Percentiles rank a stretch among this genome's conserved stretches.
phyloP scores from a whole-genome alignment of 2,888 invertebrate genomes.

The Pyrgus malvae region DNA sequence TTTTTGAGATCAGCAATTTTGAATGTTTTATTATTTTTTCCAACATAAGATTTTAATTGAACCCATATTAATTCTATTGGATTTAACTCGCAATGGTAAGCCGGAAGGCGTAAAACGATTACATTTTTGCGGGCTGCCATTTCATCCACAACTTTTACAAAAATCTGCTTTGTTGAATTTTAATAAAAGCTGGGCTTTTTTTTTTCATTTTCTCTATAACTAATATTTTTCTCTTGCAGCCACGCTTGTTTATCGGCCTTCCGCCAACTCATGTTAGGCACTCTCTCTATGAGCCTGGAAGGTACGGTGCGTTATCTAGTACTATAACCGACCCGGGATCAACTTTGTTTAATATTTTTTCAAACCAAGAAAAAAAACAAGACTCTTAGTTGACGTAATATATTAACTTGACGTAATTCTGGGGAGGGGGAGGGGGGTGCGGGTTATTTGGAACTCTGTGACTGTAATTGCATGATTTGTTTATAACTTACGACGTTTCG shows the following conservation, averaged over 20 bases:
- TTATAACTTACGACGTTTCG: conserved; percentile 33
- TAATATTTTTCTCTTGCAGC: conserved; percentile 1
- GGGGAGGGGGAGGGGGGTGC: too few relatives aligned
- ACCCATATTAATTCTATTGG: conserved; percentile 16
- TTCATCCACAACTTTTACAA: background rate
- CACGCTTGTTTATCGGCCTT: conserved; percentile 22
- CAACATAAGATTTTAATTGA: conserved; percentile 18
- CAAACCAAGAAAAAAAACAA: too few relatives aligned
- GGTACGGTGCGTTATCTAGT: conserved; percentile 13
- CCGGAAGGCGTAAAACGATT: background rate
- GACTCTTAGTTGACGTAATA: too few relatives aligned
- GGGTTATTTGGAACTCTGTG: too few relatives aligned
- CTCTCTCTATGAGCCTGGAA: conserved; percentile 24
- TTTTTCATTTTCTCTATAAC: conserved; percentile 3
- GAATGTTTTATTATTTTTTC: conserved; percentile 14
- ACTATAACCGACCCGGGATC: too few relatives aligned
- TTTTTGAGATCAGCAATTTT: conserved; percentile 7
- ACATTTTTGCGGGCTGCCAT: conserved; percentile 4
- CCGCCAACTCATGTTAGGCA: conserved; percentile 29
- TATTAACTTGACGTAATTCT: too few relatives aligned
- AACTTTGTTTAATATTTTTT: too few relatives aligned
- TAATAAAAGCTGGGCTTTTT: background rate
- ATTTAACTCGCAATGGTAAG: background rate
- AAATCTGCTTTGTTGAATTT: background rate
- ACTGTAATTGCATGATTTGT: too few relatives aligned